These are phyloP conservation scores for Branchellion lobata DNA, from an alignment of 2,888 invertebrate genomes.

Conservation along the genomic window DNA sequence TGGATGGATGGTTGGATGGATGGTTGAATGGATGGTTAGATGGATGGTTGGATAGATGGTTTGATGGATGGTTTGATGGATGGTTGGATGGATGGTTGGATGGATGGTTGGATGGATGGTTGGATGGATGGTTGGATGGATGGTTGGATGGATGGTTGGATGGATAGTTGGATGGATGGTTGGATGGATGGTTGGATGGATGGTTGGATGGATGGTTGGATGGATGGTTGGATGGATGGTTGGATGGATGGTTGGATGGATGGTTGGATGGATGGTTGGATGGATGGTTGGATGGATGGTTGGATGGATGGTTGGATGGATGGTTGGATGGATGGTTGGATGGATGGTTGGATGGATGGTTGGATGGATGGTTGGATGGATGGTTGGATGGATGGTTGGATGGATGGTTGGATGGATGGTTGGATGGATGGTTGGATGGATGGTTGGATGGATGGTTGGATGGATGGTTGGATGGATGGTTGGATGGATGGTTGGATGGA, in stretches of 20 bases:
- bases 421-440: neutral
- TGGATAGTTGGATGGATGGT: slow-evolving; percentile 30
- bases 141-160: slow-evolving; percentile 35
- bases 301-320: too few relatives aligned
- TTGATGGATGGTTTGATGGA: slow-evolving; percentile 32
- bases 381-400: too few relatives aligned
- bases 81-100: slow-evolving; percentile 35
- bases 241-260: slow-evolving; percentile 17
- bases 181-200: slow-evolving; percentile 37
- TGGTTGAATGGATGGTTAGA: slow-evolving; percentile 31
- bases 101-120: slow-evolving; percentile 35
- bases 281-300: too few relatives aligned
- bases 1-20: slow-evolving; percentile 37
- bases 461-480: neutral
- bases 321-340: too few relatives aligned
- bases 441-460: neutral
- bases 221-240: slow-evolving; percentile 27
- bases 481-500: too few relatives aligned
- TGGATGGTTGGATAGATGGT: slow-evolving; percentile 33
- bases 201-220: slow-evolving; percentile 32
- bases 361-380: too few relatives aligned
- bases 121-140: slow-evolving; percentile 37
- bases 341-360: too few relatives aligned
- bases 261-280: slow-evolving; percentile 23
- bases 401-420: neutral